Conservation (phyloP, 2,113 vertebrate genomes). For the Tylochromis polylepis region DNA sequence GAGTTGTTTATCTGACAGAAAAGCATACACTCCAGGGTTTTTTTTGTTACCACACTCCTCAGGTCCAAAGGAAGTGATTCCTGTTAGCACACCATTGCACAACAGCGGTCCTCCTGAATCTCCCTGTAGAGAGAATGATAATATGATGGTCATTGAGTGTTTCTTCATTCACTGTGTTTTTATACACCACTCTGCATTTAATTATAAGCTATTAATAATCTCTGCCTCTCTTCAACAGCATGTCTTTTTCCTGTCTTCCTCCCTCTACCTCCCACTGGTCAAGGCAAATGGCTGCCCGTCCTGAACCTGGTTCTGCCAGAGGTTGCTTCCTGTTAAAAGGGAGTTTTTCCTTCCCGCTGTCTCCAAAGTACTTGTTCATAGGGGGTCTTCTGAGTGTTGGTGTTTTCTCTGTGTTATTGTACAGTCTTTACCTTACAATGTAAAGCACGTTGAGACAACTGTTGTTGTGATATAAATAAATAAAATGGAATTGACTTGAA, state of each 20-base stretch:
- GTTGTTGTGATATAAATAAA: background rate
- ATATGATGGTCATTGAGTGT: background rate
- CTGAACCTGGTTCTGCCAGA: background rate
- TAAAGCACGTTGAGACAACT: too few relatives aligned
- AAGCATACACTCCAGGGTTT: constrained; percentile 59
- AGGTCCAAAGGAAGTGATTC: constrained; percentile 52
- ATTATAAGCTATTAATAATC: background rate
- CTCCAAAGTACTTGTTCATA: too few relatives aligned
- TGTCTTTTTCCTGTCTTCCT: background rate
- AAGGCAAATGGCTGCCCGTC: background rate
- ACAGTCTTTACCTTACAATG: background rate
- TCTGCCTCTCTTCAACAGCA: background rate
- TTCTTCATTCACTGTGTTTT: background rate
- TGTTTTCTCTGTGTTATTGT: background rate
- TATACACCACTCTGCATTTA: fast-evolving
- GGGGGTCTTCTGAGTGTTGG: background rate
- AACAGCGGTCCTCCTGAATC: constrained; percentile 70
- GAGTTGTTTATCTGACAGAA: constrained; percentile 33
- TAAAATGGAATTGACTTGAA: background rate
- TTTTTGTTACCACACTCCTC: background rate
- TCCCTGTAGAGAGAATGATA: constrained; percentile 29
- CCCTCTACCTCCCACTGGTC: background rate
- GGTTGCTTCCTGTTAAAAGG: background rate
- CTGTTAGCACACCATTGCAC: constrained; percentile 28
- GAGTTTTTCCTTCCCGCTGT: background rate